phyloP scores from a whole-genome alignment of 1,140 invertebrate genomes.

The Temnothorax longispinosus region DNA sequence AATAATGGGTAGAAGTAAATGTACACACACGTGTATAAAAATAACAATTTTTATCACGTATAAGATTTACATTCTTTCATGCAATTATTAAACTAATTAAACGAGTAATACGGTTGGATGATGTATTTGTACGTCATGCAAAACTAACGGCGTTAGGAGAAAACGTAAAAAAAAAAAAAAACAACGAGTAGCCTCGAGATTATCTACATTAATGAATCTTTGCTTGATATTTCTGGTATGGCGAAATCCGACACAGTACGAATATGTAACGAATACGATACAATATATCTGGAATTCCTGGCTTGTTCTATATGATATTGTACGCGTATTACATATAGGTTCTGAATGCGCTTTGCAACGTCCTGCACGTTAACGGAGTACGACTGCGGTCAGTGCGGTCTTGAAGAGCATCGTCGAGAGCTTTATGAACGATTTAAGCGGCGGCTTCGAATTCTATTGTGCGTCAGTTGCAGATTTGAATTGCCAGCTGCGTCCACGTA shows the following conservation, averaged over 20 bases:
- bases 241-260: neutral
- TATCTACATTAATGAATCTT: neutral
- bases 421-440: conserved; percentile 69
- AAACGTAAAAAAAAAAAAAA: neutral
- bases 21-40: neutral
- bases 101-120: too few species aligned
- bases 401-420: conserved; percentile 17
- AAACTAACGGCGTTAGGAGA: neutral
- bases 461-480: conserved; percentile 74
- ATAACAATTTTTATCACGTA: neutral
- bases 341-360: conserved; percentile 16
- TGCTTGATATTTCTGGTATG: neutral
- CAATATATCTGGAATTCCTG: neutral
- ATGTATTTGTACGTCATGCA: neutral
- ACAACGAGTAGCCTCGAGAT: neutral
- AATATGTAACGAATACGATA: neutral
- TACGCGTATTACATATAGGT: neutral
- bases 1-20: neutral
- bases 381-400: neutral
- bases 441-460: conserved; percentile 68
- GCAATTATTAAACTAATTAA: neutral
- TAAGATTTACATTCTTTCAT: neutral
- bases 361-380: conserved; percentile 4
- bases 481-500: conserved; percentile 64
- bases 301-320: neutral